Conservation (phyloP, 2,888 invertebrate genomes). For the Anagyrus pseudococci region DNA sequence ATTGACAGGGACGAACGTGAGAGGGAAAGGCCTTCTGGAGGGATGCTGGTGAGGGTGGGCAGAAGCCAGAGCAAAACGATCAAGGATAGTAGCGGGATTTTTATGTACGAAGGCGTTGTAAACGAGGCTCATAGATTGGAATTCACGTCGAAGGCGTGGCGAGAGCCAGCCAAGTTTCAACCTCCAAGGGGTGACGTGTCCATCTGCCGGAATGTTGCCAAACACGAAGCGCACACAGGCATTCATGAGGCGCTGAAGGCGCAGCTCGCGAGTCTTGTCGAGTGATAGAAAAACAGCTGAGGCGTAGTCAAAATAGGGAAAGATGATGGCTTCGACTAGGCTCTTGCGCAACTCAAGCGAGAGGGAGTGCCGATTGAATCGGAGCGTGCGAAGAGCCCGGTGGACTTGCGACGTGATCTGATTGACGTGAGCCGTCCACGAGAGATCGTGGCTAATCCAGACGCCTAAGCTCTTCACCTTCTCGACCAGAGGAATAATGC, state of each 20-base stretch:
- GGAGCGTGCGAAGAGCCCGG: background rate
- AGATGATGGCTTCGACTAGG: background rate
- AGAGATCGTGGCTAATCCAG: background rate
- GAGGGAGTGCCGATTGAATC: background rate
- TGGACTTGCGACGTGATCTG: background rate
- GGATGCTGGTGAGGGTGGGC: too few species aligned
- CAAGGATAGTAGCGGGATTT: too few species aligned
- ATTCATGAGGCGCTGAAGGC: background rate
- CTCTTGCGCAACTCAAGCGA: background rate
- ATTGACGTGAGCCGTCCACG: background rate
- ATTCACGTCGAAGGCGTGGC: too few species aligned
- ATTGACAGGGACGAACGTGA: too few species aligned
- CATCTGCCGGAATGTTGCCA: background rate
- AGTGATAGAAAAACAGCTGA: background rate
- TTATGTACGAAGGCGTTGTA: too few species aligned
- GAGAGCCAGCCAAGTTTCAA: background rate
- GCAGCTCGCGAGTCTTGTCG: background rate
- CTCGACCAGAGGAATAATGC: background rate
- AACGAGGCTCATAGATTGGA: too few species aligned
- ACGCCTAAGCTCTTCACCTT: background rate
- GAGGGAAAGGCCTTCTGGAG: too few species aligned
- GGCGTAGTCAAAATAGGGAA: background rate
- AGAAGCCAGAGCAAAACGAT: too few species aligned
- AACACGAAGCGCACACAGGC: constrained; percentile 1
- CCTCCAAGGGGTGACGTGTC: background rate